Conservation (phyloP, 2,797 vertebrate genomes). For the Mycteria americana region DNA sequence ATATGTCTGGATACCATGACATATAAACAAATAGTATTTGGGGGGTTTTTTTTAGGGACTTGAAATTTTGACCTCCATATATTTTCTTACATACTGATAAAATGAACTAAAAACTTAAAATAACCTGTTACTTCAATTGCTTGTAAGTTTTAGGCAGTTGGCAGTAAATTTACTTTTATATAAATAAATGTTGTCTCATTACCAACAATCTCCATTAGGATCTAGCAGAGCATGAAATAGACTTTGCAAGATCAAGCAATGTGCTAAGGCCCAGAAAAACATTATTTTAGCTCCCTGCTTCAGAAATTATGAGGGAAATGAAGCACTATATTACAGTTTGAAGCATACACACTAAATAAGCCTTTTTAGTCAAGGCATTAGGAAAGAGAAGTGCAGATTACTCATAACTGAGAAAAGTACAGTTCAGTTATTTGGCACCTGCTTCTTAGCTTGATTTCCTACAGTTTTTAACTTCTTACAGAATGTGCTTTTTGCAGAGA, state of each 20-base stretch:
- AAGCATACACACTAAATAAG: conserved; percentile 68
- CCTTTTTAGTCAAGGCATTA: conserved; percentile 64
- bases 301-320: conserved; percentile 74
- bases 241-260: conserved; percentile 76
- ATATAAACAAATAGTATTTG: neutral
- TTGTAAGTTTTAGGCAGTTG: conserved; percentile 66
- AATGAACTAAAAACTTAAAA: neutral
- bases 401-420: conserved; percentile 52
- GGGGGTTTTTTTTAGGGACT: neutral
- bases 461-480: conserved; percentile 42
- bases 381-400: conserved; percentile 66
- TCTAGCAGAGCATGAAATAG: conserved; percentile 81
- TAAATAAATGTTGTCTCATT: conserved; percentile 82
- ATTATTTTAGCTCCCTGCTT: conserved; percentile 72
- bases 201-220: conserved; percentile 75
- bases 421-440: conserved; percentile 56
- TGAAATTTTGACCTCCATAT: neutral
- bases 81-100: conserved; percentile 27
- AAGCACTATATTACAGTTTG: conserved; percentile 72
- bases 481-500: conserved; percentile 21
- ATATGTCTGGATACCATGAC: neutral
- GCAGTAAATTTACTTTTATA: conserved; percentile 76
- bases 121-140: conserved; percentile 52
- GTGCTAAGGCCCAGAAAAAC: conserved; percentile 68
- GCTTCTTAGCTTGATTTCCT: conserved; percentile 42